phyloP scores from a whole-genome alignment of 2,888 invertebrate species.

The Tenodera sinensis region DNA sequence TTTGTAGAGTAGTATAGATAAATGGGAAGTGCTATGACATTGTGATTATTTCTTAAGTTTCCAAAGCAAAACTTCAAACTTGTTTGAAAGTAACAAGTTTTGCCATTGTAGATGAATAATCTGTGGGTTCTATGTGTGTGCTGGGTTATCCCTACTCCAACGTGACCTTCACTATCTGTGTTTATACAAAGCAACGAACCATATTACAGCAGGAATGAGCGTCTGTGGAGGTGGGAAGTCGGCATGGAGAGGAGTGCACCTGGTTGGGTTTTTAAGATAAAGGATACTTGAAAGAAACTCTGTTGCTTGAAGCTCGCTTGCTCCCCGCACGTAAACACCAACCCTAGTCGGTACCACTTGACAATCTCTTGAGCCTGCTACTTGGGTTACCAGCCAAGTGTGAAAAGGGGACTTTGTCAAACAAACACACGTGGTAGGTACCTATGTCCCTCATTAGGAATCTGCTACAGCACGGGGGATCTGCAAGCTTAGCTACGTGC shows the following conservation, averaged over 20 bases:
- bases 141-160: too few relatives aligned
- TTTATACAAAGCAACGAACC: too few relatives aligned
- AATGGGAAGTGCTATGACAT: too few relatives aligned
- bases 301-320: background rate
- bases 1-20: too few relatives aligned
- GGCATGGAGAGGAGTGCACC: background rate
- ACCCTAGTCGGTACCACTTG: background rate
- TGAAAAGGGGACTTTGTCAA: background rate
- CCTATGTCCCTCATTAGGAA: background rate
- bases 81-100: too few relatives aligned
- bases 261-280: background rate
- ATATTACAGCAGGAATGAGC: background rate
- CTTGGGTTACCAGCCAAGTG: background rate
- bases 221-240: background rate
- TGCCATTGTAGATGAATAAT: too few relatives aligned
- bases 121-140: too few relatives aligned
- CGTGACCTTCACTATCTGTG: too few relatives aligned
- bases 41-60: too few relatives aligned
- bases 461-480: background rate
- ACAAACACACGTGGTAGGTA: background rate
- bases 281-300: background rate
- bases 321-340: background rate
- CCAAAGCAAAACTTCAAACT: too few relatives aligned
- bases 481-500: background rate
- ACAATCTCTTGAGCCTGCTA: background rate